Conservation (phyloP, 2,113 vertebrate species). For the Tichodroma muraria region DNA sequence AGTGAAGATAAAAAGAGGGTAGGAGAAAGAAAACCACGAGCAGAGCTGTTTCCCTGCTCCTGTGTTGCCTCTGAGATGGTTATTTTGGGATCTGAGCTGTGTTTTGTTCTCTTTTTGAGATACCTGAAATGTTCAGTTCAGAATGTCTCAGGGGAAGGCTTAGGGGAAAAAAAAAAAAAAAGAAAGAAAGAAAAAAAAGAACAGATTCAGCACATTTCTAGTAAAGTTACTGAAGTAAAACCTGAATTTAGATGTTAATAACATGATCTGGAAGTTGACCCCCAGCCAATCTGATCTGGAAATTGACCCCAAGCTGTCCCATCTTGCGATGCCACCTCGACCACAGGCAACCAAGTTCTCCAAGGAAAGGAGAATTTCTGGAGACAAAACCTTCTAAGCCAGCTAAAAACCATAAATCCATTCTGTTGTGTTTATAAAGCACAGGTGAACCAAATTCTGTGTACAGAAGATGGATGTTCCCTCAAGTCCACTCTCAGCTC, state of each 20-base stretch:
- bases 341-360: not conserved
- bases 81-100: not conserved
- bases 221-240: not conserved
- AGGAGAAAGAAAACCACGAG: not conserved
- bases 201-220: not conserved
- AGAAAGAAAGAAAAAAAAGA: too few species aligned
- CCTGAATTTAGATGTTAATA: not conserved
- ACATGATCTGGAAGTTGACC: accelerated
- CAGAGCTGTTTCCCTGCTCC: not conserved
- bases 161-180: accelerated
- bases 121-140: not conserved
- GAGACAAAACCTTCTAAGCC: not conserved
- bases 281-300: not conserved
- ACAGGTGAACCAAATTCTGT: not conserved
- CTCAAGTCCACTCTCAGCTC: not conserved
- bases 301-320: accelerated
- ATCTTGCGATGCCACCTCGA: not conserved
- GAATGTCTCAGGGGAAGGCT: not conserved
- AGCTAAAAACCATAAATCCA: not conserved
- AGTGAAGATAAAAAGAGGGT: not conserved
- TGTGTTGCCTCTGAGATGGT: not conserved
- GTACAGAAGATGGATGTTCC: not conserved
- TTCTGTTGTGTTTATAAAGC: not conserved
- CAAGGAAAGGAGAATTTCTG: not conserved
- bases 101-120: not conserved